Evolutionary conservation across 2,113 vertebrate species (phyloP), one percentile per base, ranked within the genome.

Genomic region (Eptatretus burgeri): DNA sequence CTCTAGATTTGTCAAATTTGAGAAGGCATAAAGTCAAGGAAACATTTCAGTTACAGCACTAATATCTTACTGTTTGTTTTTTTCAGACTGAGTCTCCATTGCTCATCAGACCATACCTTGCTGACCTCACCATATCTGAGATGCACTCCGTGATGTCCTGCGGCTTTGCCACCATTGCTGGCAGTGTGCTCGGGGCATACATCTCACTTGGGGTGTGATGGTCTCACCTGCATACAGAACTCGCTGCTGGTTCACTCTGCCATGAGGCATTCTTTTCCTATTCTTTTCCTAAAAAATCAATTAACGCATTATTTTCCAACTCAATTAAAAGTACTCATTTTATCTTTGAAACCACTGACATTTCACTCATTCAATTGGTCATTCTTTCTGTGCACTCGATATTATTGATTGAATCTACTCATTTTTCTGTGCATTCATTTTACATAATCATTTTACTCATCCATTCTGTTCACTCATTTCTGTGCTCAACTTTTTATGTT

Each of bases 151-250:
- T 93, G 64, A 83, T 85, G 80, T 78, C 82, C 1, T 77, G 79
- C 9, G 85, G 85, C 11, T 86, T 84, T 19, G 70, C 83, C 52
- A 80, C 78, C 5, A 76, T 88, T 65, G 79, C 83, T 20, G 83
- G 83, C 52, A 76, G 74, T 20, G 77, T 83, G 60, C 70, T 88
- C 63, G 82, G 79, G 51, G 78, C 79, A 51, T 89, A 74, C 66
- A 81, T 84, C 72, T 81, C 80, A 66, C 78, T 84, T 68, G 83
- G 81, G 74, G 83, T 93, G 75, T 85, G 76, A 65, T n/a, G 3
- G 17, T 63, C 19, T 41, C 27, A 41, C 27, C 27, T 41, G 27
- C 51, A 65, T 14, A 20, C 18, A 13, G 20, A 14, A 49, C 63
- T 18, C 12, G 9, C 49, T 65, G 27, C 13, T 64, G 17, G 51